Evolutionary conservation across 2,888 invertebrate species (phyloP).

Genomic region (Clostera curtula): DNA sequence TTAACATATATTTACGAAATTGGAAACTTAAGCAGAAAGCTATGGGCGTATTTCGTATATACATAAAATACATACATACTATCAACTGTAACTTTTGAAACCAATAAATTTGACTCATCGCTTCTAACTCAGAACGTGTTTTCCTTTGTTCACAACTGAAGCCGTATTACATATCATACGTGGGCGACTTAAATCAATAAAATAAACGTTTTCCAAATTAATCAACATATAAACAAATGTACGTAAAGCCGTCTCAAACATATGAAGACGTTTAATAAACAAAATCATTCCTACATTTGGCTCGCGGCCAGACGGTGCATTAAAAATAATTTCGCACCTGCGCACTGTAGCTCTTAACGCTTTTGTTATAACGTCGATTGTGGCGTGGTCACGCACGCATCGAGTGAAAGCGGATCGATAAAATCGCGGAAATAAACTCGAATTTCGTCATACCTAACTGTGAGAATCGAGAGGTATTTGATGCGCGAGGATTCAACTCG

Average conservation of each 20-base stretch:
- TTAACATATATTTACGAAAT: no score
- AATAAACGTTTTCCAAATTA: background rate
- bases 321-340: constrained; percentile 2
- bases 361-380: constrained; percentile 3
- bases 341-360: constrained; percentile 6
- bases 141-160: no score
- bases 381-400: constrained; percentile 4
- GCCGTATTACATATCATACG: no score
- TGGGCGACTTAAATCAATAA: no score
- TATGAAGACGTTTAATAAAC: constrained; percentile 16
- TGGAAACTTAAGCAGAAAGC: no score
- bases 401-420: constrained; percentile 23
- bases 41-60: no score
- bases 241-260: constrained; percentile 7
- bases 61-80: no score
- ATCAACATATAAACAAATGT: constrained; percentile 6
- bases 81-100: no score
- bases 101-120: no score
- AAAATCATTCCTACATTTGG: constrained; percentile 14
- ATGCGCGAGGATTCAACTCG: no score
- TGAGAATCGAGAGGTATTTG: constrained; percentile 3
- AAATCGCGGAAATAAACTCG: constrained; percentile 18
- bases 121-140: no score
- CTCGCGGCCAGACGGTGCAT: constrained; percentile 10
- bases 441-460: constrained; percentile 22